Evolutionary conservation across 1,140 invertebrate species (phyloP), one percentile per base, ranked within the genome.

Genomic region (Aphidius ervi): DNA sequence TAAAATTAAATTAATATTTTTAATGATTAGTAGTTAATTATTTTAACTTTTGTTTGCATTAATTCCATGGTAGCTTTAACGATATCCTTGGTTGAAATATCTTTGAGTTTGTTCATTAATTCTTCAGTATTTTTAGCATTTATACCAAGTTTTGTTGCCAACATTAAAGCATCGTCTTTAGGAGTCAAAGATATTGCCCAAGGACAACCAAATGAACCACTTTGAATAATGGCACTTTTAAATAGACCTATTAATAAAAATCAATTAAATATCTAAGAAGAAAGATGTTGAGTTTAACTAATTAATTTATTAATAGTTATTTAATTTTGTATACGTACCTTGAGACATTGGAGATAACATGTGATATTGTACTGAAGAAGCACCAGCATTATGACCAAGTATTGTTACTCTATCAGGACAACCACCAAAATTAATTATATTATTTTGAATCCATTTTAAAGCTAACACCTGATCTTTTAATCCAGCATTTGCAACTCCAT

Each of bases 331-430:
- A 4, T 78, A 1, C 4, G 4, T 41, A 86, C 74, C 72, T 82
- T 77, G 72, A 74, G 85, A 74, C 87, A 82, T 69, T 66, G 84
- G 69, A 63, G 83, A 82, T 47, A 84, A 42, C 64, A 83, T 71
- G 56, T 82, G 82, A 16, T 74, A 73, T 62, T 84, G 71, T 41
- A 82, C 81, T 56, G 82, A 76, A 56, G 83, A 82, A 9, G 80
- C 84, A 4, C 88, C 89, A 3, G 87, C 83, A 50, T 81, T 83
- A 63, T 89, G 85, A 9, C 91, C 91, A 65, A 92, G 87, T 16
- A 94, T 73, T 0, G 92, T 93, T 1, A 94, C 83, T 64, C 84
- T 82, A 4, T 86, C 70, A 0, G 87, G 83, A 74, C 90, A 84
- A 1, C 91, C 91, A 23, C 89, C 89, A 70, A 94, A 94, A 46